These are phyloP conservation scores for Amblyopsis hoosieri DNA, from an alignment of 2,797 vertebrate genomes.

Conservation along the genomic window DNA sequence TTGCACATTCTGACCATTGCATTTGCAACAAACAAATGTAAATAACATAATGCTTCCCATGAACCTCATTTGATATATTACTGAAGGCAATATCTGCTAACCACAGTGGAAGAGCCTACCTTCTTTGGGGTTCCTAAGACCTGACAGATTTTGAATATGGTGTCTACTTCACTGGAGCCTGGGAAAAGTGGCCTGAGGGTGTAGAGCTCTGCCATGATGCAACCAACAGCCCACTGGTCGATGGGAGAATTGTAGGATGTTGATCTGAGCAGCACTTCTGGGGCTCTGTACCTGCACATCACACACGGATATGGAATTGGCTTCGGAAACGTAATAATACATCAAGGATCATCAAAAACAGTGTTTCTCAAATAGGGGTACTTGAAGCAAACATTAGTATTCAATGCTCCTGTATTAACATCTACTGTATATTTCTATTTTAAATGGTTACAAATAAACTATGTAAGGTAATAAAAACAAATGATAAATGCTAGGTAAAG, in stretches of 20 bases:
- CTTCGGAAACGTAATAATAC: no score
- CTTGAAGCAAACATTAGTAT: no score
- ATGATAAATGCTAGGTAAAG: conserved; percentile 31
- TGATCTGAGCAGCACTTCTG: conserved; percentile 93
- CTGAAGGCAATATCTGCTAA: not conserved
- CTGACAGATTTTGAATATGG: conserved; percentile 99
- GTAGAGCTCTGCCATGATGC: conserved; percentile 98
- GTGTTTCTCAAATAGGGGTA: no score
- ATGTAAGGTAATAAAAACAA: not conserved
- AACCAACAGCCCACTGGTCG: conserved; percentile 96
- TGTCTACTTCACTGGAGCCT: conserved; percentile 95
- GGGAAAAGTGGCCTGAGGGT: conserved; percentile 95
- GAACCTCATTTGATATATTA: not conserved
- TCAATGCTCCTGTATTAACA: no score
- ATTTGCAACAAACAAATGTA: not conserved
- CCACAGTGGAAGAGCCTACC: conserved; percentile 64
- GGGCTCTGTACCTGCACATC: conserved; percentile 91
- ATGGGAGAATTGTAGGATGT: conserved; percentile 94
- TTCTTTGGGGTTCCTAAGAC: conserved; percentile 96
- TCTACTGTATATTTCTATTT: no score
- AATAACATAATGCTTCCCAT: not conserved
- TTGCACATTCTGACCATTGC: not conserved
- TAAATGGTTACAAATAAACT: not conserved
- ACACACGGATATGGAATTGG: conserved; percentile 6
- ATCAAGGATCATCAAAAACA: no score